Base-by-base conservation (phyloP, 2,797 vertebrate genomes). In the Lepilemur septentrionalis region DNA sequence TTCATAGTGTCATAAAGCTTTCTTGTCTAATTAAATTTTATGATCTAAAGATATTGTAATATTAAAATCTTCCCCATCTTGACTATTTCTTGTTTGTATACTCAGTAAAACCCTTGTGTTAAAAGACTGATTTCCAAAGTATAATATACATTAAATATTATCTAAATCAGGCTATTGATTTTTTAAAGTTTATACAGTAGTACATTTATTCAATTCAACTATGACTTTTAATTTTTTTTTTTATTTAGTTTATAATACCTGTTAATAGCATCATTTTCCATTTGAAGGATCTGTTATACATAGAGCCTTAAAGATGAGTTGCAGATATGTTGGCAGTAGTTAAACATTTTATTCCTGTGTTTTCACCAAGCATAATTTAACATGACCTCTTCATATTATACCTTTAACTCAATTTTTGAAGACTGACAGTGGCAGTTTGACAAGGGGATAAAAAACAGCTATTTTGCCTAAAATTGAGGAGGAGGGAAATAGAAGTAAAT, bases 1-100 rank as follows among this genome's bases (percentile, higher is more conserved):
- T 97, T 89, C 61, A 76, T 69, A 93, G 65, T 94, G 0, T 91
- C 15, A 41, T 83, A 92, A 96, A 88, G 11, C 15, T 90, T 92
- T 91, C 23, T 91, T 4, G 13, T 90, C 52, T 96, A 43, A 83
- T 83, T 92, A 89, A 83, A 52, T 80, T 88, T 91, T 38, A 50
- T 91, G 32, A 83, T 63, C 11, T 91, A 35, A 48, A 82, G 23
- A 38, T 70, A 70, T 41, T 41, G 8, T 35, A 55, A 7, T 76
- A n/a, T 57, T 81, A 89, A 69, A 72, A 67, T 59, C 25, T 41
- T 73, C 35, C 46, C 32, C 7, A 11, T 48, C 18, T 65, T 97
- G 41, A 30, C 46, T 73, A 5, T 35, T 96, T 73, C 6, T 85
- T 82, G 25, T 78, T 94, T 88, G 14, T 79, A 14, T 93, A 41